Evolutionary conservation across 1,140 invertebrate species (phyloP), one percentile per base, ranked within the genome.

Genomic region (Bombus sibiricus): DNA sequence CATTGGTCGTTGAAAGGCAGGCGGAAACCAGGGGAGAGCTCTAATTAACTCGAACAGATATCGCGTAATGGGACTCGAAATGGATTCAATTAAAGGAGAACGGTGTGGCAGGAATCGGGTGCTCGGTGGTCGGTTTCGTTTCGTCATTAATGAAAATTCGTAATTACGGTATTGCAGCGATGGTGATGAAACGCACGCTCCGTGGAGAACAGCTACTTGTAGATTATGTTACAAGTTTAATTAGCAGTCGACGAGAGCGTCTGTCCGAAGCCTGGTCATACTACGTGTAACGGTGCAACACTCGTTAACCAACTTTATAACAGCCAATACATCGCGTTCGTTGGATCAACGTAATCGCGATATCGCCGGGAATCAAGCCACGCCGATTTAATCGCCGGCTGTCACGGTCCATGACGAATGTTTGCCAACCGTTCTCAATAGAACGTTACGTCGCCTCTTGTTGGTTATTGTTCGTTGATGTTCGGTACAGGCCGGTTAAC

Each of bases 191-290:
- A 34, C 62, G 59, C 59, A 10, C 25, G n/a, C 9, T 25, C n/a
- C n/a, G 15, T 32, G 18, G 25, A 59, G 79, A 22, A 37, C 47
- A 28, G 8, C 39, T 25, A 81, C 69, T 59, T 62, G 9, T 13
- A 43, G 53, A 81, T 81, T 62, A 43, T 15, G 80, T 73, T 81
- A 10, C 37, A 73, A 43, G n/a, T 73, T 81, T 81, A 81, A 81
- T 81, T 81, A 53, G 37, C 13, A 47, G 32, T 8, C 57, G 75
- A 77, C 53, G 47, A 37, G 18, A 3, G 15, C 13, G 15, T 34
- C 64, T 32, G 13, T 25, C 28, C 13, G 25, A 41, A 53, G 47
- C 6, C 18, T 53, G 47, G 6, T 53, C 47, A 22, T 22, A 53
- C 47, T 53, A 53, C 18, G 47, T 53, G 47, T 8, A 53, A 18